Evolutionary conservation across 2,113 vertebrate species (phyloP).

Genomic region (Phyllostomus discolor): DNA sequence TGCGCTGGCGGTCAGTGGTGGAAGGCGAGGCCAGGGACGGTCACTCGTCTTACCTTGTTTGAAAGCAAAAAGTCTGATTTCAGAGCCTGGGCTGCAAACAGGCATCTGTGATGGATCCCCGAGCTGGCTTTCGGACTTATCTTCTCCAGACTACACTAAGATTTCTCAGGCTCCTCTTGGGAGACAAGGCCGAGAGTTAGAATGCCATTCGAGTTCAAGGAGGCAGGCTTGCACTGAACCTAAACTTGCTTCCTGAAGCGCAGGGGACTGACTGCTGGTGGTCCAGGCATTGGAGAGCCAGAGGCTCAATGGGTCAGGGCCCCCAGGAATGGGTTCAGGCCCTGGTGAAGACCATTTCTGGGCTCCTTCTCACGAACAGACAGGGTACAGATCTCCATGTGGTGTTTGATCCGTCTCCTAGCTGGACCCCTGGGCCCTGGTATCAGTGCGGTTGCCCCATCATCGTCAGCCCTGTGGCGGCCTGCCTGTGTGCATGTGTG

Average conservation of each 20-base stretch:
- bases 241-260: neutral
- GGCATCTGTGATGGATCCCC: neutral
- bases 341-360: neutral
- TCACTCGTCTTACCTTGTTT: neutral
- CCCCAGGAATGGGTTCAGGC: neutral
- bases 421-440: neutral
- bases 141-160: neutral
- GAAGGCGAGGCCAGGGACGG: fast-evolving
- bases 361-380: neutral
- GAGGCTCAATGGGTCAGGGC: neutral
- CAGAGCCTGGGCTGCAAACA: neutral
- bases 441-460: neutral
- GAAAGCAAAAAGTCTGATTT: neutral
- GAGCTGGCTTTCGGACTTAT: neutral
- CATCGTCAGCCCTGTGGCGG: too few species aligned
- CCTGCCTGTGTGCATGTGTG: neutral
- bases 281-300: neutral
- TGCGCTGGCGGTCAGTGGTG: neutral
- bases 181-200: neutral
- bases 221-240: neutral
- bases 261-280: neutral
- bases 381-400: neutral
- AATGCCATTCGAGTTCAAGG: neutral
- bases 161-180: neutral
- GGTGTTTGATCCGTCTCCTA: neutral